Evolutionary conservation across 1,140 invertebrate species (phyloP), one percentile per base, ranked within the genome.

Genomic region (Meloidogyne chitwoodi): DNA sequence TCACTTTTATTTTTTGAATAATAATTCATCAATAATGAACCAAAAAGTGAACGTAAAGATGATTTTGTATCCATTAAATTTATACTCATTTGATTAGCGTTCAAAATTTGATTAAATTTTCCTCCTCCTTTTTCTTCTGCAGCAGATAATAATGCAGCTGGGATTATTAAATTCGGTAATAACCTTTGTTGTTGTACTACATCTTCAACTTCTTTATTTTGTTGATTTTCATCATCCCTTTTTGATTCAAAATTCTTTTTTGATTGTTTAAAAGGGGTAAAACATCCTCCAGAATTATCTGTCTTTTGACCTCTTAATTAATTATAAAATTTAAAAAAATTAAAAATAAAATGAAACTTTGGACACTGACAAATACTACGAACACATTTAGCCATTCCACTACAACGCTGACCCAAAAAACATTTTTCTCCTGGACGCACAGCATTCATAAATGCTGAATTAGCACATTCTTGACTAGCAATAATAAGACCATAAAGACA

Each of bases 281-380:
- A 22, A n/a, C 71, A 73, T 1, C 71, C 48, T 29, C 2, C 26
- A 64, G 10, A 14, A 16, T 4, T 56, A 48, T 73, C 71, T 16
- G 56, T 6, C 14, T 61, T 34, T 31, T 73, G 71, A 2, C 71
- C 71, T 61, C 71, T 73, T 16, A 29, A 64, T 26, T 61, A 12
- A 12, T 16, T 48, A 71, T n/a, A 22, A 48, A n/a, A 56, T 34
- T 34, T 27, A 19, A 22, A 10, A 68, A 5, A 24, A 44, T n/a
- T 1, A 22, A 16, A 44, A 14, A 81, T 68, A 48, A 77, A n/a
- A n/a, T n/a, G n/a, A n/a, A n/a, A 80, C 29, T 74, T 68, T n/a
- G 38, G 38, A 34, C 85, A 87, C 63, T 80, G 62, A 69, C 84
- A 85, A 8, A 82, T 69, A 19, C 85, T 82, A 26, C 79, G 48